A percentile compares a stretch with the other conserved stretches of the same genome.
Conservation (phyloP, 2,888 invertebrate species). For the Meghimatium bilineatum region DNA sequence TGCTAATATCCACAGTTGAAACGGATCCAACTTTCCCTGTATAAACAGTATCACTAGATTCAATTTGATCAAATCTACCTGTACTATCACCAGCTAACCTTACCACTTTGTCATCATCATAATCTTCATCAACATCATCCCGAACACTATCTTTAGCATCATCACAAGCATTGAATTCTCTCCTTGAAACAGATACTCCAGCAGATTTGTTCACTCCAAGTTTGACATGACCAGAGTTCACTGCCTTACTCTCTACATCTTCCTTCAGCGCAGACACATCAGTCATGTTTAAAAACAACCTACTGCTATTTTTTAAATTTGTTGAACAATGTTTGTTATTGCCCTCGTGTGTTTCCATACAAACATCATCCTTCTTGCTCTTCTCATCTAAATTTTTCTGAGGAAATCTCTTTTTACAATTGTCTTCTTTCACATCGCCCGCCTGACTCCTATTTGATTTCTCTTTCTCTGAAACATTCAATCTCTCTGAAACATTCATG, state of each 20-base stretch:
- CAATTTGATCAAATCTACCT: no score
- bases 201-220: neutral
- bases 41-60: neutral
- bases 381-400: neutral
- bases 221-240: neutral
- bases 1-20: neutral
- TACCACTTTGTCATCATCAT: neutral
- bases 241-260: neutral
- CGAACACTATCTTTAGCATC: slow-evolving; percentile 58
- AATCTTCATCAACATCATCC: slow-evolving; percentile 21
- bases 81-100: neutral
- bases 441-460: neutral
- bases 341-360: no score
- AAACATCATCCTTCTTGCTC: neutral
- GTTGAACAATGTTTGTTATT: neutral
- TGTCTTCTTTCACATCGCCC: neutral
- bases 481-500: neutral
- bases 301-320: neutral
- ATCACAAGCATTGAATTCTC: neutral
- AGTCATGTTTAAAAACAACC: neutral
- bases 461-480: neutral
- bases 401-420: neutral
- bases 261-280: neutral
- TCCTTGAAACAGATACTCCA: neutral
- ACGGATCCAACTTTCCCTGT: neutral